Conservation (phyloP, 2,888 invertebrate genomes). For the Eupsilia transversa region DNA sequence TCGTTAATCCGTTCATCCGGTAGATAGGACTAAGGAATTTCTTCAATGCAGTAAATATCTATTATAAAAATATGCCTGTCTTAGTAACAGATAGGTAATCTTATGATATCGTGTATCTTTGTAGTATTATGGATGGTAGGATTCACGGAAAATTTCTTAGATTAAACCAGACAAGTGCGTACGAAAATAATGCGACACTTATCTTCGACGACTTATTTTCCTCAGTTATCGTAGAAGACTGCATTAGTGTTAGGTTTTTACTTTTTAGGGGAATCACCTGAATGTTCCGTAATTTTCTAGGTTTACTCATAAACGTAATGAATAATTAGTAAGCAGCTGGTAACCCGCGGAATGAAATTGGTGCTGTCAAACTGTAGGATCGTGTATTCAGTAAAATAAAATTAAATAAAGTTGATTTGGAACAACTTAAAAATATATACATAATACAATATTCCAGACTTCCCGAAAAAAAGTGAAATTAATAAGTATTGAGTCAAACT, state of each 20-base stretch:
- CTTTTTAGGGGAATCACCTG: constrained; percentile 1
- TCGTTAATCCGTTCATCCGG: constrained; percentile 1
- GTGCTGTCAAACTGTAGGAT: not conserved
- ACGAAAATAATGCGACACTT: constrained; percentile 15
- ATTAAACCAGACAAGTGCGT: constrained; percentile 15
- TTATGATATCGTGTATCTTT: constrained; percentile 18
- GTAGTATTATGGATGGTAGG: constrained; percentile 8
- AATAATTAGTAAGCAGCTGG: not conserved
- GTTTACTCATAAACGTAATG: not conserved
- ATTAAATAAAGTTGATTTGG: too few species aligned
- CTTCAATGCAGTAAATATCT: not conserved
- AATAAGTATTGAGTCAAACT: too few species aligned
- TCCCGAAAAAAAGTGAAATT: too few species aligned
- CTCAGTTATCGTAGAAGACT: not conserved
- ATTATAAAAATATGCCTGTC: constrained; percentile 1
- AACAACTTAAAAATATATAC: too few species aligned
- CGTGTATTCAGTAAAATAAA: too few species aligned
- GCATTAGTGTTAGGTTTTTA: not conserved
- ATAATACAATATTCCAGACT: too few species aligned
- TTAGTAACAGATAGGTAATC: constrained; percentile 22
- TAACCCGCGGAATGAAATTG: not conserved
- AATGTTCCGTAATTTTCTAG: not conserved
- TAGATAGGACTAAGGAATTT: constrained; percentile 6
- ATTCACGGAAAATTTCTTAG: constrained; percentile 9
- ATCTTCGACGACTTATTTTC: not conserved